phyloP scores from a whole-genome alignment of 2,797 vertebrate genomes.

The Sebastes dallii region DNA sequence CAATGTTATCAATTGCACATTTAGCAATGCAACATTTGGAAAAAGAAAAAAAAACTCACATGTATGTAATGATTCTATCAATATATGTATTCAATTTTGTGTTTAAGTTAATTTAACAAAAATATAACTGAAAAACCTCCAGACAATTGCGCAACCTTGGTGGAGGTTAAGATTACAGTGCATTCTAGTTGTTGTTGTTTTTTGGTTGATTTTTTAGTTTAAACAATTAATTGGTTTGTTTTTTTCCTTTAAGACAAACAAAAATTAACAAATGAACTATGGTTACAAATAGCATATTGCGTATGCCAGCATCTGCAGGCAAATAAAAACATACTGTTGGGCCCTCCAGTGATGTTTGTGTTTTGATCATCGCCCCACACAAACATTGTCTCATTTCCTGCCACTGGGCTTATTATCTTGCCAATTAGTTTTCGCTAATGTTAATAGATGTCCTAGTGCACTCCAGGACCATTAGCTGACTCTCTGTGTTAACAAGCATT shows the following conservation, averaged over 20 bases:
- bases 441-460: slow-evolving; percentile 79
- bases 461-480: slow-evolving; percentile 79
- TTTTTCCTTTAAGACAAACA: neutral
- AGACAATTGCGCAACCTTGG: neutral
- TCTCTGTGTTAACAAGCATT: slow-evolving; percentile 75
- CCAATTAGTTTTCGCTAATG: slow-evolving; percentile 81
- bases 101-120: neutral
- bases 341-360: slow-evolving; percentile 54
- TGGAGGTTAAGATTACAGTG: neutral
- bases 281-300: slow-evolving; percentile 11
- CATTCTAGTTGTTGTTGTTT: neutral
- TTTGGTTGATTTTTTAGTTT: neutral
- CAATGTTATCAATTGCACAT: no score
- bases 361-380: slow-evolving; percentile 62
- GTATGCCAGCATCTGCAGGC: slow-evolving; percentile 13
- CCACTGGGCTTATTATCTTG: slow-evolving; percentile 78
- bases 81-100: neutral
- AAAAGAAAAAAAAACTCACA: no score
- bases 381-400: slow-evolving; percentile 79
- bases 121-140: neutral
- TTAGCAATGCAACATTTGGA: no score
- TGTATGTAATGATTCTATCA: neutral
- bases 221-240: neutral
- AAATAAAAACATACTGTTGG: slow-evolving; percentile 26
- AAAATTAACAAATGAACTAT: neutral